phyloP scores from a whole-genome alignment of 2,113 vertebrate species.

The Bujurquina vittata region DNA sequence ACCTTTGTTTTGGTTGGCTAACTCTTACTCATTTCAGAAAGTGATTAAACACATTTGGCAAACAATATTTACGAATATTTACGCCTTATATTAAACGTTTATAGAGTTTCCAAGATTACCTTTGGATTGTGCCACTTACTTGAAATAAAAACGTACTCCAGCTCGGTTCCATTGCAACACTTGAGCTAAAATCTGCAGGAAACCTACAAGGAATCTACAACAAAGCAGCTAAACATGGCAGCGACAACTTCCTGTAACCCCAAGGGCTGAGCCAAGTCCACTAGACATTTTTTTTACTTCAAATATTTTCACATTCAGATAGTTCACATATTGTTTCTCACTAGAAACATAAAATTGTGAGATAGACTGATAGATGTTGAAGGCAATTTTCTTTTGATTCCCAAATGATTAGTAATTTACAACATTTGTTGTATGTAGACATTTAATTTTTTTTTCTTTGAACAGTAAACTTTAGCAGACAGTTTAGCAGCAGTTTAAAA shows the following conservation, averaged over 20 bases:
- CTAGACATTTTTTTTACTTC: background rate
- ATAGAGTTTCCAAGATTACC: background rate
- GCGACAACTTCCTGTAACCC: constrained; percentile 86
- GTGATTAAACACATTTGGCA: constrained; percentile 8
- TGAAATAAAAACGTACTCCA: constrained; percentile 92
- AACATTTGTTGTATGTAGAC: no score
- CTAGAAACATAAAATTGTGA: background rate
- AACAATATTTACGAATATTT: background rate
- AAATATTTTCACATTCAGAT: background rate
- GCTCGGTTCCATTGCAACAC: constrained; percentile 88
- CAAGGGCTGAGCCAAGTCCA: background rate
- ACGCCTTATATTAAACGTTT: background rate
- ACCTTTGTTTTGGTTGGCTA: constrained; percentile 78
- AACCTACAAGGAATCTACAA: constrained; percentile 86
- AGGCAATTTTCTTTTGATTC: no score
- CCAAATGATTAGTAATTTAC: no score
- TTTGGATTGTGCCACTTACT: constrained; percentile 72
- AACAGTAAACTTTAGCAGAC: no score
- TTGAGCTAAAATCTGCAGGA: constrained; percentile 78
- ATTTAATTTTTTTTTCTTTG: no score
- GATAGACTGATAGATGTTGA: no score
- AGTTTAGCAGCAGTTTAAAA: no score
- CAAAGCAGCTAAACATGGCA: constrained; percentile 90
- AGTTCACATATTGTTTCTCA: background rate
- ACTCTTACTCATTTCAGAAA: constrained; percentile 60